Base-by-base conservation (phyloP, 2,797 vertebrate species). In the Glyptemys insculpta region DNA sequence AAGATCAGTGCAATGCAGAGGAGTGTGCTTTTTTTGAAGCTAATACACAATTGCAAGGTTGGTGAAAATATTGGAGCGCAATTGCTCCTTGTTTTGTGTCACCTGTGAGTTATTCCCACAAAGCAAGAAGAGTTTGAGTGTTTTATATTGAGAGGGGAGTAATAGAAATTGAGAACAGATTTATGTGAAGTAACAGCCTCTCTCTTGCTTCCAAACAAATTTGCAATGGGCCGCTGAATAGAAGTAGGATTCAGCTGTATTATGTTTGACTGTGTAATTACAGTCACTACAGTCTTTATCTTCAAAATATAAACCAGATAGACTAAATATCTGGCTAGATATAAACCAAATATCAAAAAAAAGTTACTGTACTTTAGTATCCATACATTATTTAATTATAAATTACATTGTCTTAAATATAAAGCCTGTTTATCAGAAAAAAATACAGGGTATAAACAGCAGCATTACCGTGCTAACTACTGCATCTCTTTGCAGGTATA, bases 191-290 rank as follows among this genome's bases (percentile, higher is more conserved):
- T 62, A 88, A 68, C 74, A 86, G 27, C 31, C 78, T 8, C 1
- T 84, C 15, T 57, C 79, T 74, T 89, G 7, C 84, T 91, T 72
- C 49, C 34, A 81, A 93, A 83, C 74, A 65, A 41, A 88, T 94
- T 94, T 95, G 80, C 49, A 89, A 12, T 74, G 81, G 79, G 54
- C 72, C 90, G 14, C 72, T 92, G 68, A 93, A 82, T 19, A 90
- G 82, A 89, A 86, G 72, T 93, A 84, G 50, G 23, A 86, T 92
- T 96, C 79, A 81, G 44, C 62, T 88, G 9, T 85, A 86, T 86
- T 90, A 89, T 41, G 44, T 91, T 94, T 95, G 88, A 68, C 81
- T 95, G 25, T 62, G 19, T 94, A 93, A 92, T 92, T 96, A 81
- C 81, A 91, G 21, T 50, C 0, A 1, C 47, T 85, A 1, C 11